Evolutionary conservation across 2,797 vertebrate genomes (phyloP).

Genomic region (Pteronotus mesoamericanus): DNA sequence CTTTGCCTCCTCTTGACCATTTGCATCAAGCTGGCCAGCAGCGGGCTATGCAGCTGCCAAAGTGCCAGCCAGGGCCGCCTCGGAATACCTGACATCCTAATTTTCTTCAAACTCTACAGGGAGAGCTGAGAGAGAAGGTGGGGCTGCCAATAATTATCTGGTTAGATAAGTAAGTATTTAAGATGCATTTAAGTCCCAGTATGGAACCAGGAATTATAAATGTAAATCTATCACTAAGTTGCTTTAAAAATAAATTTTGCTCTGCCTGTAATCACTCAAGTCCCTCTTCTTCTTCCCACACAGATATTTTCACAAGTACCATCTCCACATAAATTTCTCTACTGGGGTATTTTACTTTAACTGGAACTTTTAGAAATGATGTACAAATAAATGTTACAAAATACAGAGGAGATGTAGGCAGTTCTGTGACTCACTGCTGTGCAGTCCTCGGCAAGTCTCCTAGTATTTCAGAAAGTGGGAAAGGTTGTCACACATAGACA

Average conservation of each 20-base stretch:
- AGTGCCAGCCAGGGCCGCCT: not conserved
- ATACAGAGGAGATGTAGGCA: not conserved
- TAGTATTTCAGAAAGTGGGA: not conserved
- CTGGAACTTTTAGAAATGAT: slow-evolving; percentile 8
- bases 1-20: not conserved
- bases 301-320: not conserved
- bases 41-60: not conserved
- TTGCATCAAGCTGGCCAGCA: not conserved
- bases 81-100: not conserved
- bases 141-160: not conserved
- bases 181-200: not conserved
- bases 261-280: not conserved
- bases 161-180: not conserved
- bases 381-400: not conserved
- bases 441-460: not conserved
- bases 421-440: not conserved
- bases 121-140: not conserved
- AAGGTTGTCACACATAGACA: not conserved
- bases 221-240: not conserved
- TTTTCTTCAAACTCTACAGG: not conserved
- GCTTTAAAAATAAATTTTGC: not conserved
- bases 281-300: not conserved
- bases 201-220: not conserved
- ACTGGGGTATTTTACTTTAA: not conserved
- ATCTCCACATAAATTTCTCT: not conserved